phyloP scores from a whole-genome alignment of 2,888 invertebrate species.

The Adela reaumurella region DNA sequence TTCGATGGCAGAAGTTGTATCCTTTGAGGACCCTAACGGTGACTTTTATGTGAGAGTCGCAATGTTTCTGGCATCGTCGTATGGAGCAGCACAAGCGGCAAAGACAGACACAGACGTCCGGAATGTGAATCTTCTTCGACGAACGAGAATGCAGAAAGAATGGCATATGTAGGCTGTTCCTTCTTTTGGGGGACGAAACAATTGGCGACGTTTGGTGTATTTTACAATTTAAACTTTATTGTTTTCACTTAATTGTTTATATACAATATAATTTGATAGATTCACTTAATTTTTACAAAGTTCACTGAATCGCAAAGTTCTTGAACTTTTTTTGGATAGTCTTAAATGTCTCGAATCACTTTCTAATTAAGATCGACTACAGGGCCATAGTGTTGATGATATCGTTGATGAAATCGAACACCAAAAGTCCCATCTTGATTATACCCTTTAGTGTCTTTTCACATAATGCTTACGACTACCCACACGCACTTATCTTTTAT shows the following conservation, averaged over 20 bases:
- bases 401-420: background rate
- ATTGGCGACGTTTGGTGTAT: too few relatives aligned
- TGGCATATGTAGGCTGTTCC: conserved; percentile 47
- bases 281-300: too few relatives aligned
- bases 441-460: background rate
- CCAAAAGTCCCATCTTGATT: background rate
- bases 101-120: conserved; percentile 30
- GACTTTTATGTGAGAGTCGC: conserved; percentile 39
- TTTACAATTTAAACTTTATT: too few relatives aligned
- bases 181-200: background rate
- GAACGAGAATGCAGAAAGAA: conserved; percentile 29
- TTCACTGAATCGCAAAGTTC: too few relatives aligned
- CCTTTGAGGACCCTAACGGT: conserved; percentile 36
- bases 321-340: background rate
- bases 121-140: conserved; percentile 34
- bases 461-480: background rate
- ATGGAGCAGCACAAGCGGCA: conserved; percentile 38
- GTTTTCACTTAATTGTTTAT: too few relatives aligned
- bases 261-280: too few relatives aligned
- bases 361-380: background rate
- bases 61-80: conserved; percentile 29
- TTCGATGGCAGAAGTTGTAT: conserved; percentile 45
- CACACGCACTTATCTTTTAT: too few relatives aligned
- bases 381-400: background rate
- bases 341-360: too few relatives aligned